Percentiles rank a stretch among this genome's conserved stretches.
These are phyloP conservation scores for Gastrophysa polygoni DNA, from an alignment of 2,888 invertebrate genomes.

Conservation along the genomic window DNA sequence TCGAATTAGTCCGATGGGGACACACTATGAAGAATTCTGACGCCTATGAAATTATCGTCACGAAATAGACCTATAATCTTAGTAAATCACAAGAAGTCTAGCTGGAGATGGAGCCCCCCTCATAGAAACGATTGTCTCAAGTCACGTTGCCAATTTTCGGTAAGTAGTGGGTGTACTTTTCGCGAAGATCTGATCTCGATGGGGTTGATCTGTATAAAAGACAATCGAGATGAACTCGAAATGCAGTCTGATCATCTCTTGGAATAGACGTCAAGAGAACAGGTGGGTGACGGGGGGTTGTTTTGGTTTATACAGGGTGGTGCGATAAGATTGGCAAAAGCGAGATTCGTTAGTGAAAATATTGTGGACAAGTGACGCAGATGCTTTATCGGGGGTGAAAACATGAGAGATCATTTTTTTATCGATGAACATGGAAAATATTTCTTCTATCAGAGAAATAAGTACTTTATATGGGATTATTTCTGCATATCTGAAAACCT, in stretches of 20 bases:
- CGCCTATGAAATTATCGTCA: background rate
- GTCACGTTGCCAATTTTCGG: slow-evolving; percentile 32
- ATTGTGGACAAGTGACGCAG: background rate
- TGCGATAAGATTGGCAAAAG: background rate
- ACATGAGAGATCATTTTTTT: too few species aligned
- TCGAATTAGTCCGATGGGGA: too few species aligned
- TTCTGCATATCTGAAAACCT: too few species aligned
- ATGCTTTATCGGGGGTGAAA: too few species aligned
- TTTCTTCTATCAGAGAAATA: too few species aligned
- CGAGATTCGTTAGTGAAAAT: background rate
- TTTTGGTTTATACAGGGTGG: background rate
- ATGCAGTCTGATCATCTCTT: slow-evolving; percentile 24
- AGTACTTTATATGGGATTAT: too few species aligned
- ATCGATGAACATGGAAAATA: too few species aligned
- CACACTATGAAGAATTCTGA: background rate
- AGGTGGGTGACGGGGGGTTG: slow-evolving; percentile 17
- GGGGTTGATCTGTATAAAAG: slow-evolving; percentile 34
- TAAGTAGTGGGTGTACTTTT: slow-evolving; percentile 26
- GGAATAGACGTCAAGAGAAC: slow-evolving; percentile 11
- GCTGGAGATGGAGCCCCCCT: slow-evolving; percentile 16
- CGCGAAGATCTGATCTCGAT: slow-evolving; percentile 25
- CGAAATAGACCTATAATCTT: slow-evolving; percentile 12
- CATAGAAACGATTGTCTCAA: slow-evolving; percentile 23
- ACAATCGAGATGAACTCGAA: slow-evolving; percentile 21
- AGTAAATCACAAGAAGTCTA: slow-evolving; percentile 24